A percentile compares a stretch with the other conserved stretches of the same genome.
Evolutionary conservation across 2,888 invertebrate species (phyloP).

Genomic region (Himalopsyche kuldschensis): DNA sequence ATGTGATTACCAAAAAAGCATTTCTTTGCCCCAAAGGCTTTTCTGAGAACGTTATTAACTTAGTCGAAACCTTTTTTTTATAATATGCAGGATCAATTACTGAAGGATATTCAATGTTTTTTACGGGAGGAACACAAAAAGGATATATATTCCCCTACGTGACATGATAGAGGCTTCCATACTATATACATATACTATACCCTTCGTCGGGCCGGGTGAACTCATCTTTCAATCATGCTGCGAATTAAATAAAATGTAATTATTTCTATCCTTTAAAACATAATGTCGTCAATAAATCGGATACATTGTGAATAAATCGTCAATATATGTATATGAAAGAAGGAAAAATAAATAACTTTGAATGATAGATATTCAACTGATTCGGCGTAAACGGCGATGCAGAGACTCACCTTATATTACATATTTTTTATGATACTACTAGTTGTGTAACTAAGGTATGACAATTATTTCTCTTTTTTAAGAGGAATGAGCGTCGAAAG

Average conservation of each 20-base stretch:
- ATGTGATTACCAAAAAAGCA: neutral
- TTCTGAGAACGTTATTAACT: neutral
- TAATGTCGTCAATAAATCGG: too few species aligned
- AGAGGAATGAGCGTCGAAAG: too few species aligned
- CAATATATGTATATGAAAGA: too few species aligned
- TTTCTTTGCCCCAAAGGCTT: constrained; percentile 2
- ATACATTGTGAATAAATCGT: too few species aligned
- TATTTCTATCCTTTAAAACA: too few species aligned
- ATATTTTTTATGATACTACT: too few species aligned
- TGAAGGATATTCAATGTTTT: neutral
- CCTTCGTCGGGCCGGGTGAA: neutral
- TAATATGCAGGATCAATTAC: neutral
- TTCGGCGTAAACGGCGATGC: too few species aligned
- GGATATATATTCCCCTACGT: neutral
- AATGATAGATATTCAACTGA: too few species aligned
- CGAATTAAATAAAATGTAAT: neutral
- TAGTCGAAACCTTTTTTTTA: neutral
- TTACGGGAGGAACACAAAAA: neutral
- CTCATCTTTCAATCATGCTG: neutral
- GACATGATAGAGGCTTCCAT: neutral
- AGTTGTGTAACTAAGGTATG: too few species aligned
- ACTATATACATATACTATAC: neutral
- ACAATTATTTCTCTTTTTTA: too few species aligned
- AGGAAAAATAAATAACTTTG: too few species aligned
- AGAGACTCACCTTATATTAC: too few species aligned